Base-by-base conservation (phyloP, 2,797 vertebrate genomes). In the Lacerta bilineata region DNA sequence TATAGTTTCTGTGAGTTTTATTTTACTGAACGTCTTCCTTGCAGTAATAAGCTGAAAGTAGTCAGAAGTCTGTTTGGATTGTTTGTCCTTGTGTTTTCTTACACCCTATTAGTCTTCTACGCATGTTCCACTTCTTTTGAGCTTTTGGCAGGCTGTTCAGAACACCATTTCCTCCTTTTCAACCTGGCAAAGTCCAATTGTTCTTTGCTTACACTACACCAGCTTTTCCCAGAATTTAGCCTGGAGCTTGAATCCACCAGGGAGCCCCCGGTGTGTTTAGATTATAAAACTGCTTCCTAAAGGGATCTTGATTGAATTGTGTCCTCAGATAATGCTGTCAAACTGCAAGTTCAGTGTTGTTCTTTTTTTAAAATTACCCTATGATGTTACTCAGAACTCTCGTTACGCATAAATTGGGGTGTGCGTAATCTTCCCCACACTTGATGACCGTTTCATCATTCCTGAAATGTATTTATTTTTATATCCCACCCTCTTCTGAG, bases 151-250 rank as follows among this genome's bases (percentile, higher is more conserved):
- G 92, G 92, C 93, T 87, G 61, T 91, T 95, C 89, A 81, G 95
- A 96, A 95, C 94, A 94, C 90, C 95, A 94, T 96, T 97, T 97
- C 97, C 96, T 97, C 95, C 96, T 97, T 97, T 97, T 97, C 96
- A 97, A 96, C 94, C 92, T 93, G 88, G 89, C 93, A 92, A 93
- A 94, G 93, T 94, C 87, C 84, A 84, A 96, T 96, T 97, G 96
- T 97, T 96, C 92, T 93, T 93, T 95, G 94, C 96, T 95, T 96
- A 96, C 91, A 96, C 84, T 92, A 87, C 91, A 2, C 68, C 87
- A 95, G 93, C 93, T 92, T 96, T 97, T 97, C 97, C 97, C 96
- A 96, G 96, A 96, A 96, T 95, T 97, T 95, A 95, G 90, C 94
- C 69, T 93, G 81, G 89, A 91, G 90, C 90, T 94, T 93, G 94